phyloP scores from a whole-genome alignment of 2,797 vertebrate genomes.

The Pempheris klunzingeri region DNA sequence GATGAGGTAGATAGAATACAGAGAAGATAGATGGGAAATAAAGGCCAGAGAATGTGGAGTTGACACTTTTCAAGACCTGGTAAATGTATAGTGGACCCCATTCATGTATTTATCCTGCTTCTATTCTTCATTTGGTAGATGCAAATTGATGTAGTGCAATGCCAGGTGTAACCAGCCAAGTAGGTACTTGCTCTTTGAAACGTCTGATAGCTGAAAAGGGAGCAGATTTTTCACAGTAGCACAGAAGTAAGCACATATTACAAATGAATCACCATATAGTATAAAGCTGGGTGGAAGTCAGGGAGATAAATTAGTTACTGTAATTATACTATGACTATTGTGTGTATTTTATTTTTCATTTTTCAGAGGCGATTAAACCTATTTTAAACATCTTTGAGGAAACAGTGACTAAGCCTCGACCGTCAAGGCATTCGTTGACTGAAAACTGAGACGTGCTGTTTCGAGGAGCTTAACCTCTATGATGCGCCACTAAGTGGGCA shows the following conservation, averaged over 20 bases:
- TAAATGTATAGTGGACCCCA: slow-evolving; percentile 8
- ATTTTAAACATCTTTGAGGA: not conserved
- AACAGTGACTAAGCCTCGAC: too few relatives aligned
- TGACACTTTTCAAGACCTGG: slow-evolving; percentile 31
- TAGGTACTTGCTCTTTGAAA: slow-evolving; percentile 6
- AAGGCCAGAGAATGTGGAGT: not conserved
- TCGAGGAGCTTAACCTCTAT: too few relatives aligned
- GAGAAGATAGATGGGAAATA: not conserved
- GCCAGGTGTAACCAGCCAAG: not conserved
- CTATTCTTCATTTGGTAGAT: slow-evolving; percentile 14
- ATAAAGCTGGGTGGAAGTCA: not conserved
- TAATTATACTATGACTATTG: not conserved
- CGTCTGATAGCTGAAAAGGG: slow-evolving; percentile 18
- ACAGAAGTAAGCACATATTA: not conserved
- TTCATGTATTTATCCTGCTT: slow-evolving; percentile 9
- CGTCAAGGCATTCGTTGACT: too few relatives aligned
- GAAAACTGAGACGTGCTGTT: too few relatives aligned
- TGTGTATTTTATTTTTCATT: not conserved
- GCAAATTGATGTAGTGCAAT: not conserved
- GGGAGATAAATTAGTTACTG: not conserved
- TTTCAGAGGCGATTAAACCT: not conserved
- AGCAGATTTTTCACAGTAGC: not conserved
- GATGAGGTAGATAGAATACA: slow-evolving; percentile 11
- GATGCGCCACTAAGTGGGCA: not conserved
- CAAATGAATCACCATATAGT: not conserved